Percentiles rank a stretch among this genome's conserved stretches.
phyloP scores from a whole-genome alignment of 2,113 vertebrate species.

The Rhea pennata region DNA sequence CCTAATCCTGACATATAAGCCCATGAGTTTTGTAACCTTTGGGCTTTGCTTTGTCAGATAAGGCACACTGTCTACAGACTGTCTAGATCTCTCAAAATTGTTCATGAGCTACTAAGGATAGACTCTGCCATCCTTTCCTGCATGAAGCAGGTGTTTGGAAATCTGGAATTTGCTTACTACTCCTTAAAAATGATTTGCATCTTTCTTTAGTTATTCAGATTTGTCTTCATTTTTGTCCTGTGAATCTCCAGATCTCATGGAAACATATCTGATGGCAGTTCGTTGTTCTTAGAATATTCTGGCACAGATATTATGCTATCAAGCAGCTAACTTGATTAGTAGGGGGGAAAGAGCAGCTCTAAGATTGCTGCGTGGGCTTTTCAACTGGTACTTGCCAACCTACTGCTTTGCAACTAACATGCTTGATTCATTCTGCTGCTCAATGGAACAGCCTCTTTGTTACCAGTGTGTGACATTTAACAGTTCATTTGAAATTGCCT shows the following conservation, averaged over 20 bases:
- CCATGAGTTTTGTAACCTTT: background rate
- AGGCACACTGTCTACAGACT: background rate
- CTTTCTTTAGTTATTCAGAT: background rate
- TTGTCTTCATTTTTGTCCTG: background rate
- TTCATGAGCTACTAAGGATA: background rate
- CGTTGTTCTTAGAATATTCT: constrained; percentile 1
- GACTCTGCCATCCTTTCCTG: background rate
- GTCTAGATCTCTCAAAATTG: background rate
- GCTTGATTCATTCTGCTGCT: constrained; percentile 6
- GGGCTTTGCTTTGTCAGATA: background rate
- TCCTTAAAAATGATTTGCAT: background rate
- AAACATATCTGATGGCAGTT: background rate
- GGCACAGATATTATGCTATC: background rate
- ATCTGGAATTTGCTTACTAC: background rate
- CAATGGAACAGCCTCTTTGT: background rate
- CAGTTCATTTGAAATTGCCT: constrained; percentile 34
- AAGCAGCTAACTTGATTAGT: background rate
- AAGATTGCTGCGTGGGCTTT: background rate
- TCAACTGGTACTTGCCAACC: background rate
- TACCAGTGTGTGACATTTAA: constrained; percentile 38
- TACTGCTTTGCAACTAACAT: constrained; percentile 14
- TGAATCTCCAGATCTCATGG: background rate
- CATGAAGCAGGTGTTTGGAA: background rate
- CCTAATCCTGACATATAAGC: background rate
- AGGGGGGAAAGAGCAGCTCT: background rate